These are phyloP conservation scores for Steinernema feltiae DNA, from an alignment of 1,140 invertebrate species.

Conservation along the genomic window DNA sequence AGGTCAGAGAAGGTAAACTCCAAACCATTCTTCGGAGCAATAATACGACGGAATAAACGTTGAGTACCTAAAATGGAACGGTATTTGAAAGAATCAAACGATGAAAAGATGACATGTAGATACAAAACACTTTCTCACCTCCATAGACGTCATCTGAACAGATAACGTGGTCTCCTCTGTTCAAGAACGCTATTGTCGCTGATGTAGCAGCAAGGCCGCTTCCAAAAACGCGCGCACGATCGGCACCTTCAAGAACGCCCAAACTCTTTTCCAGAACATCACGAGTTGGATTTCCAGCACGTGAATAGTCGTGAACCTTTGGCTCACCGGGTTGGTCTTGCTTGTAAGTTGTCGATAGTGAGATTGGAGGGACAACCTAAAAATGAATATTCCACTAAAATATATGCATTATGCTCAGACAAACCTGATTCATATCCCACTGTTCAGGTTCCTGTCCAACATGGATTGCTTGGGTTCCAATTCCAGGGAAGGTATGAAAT, in stretches of 20 bases:
- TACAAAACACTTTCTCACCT: conserved; percentile 65
- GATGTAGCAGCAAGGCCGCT: conserved; percentile 82
- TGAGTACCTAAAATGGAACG: conserved; percentile 65
- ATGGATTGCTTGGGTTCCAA: too few relatives aligned
- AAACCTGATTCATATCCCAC: too few relatives aligned
- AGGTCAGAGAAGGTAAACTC: conserved; percentile 74
- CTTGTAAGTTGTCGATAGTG: conserved; percentile 84
- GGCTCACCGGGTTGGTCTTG: conserved; percentile 76
- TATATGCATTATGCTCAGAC: too few relatives aligned
- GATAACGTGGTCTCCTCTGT: conserved; percentile 80
- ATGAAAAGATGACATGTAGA: too few relatives aligned
- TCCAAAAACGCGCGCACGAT: conserved; percentile 75
- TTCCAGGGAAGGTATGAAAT: too few relatives aligned
- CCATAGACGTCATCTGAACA: conserved; percentile 91
- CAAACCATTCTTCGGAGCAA: conserved; percentile 66
- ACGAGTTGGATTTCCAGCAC: conserved; percentile 89
- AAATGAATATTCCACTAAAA: too few relatives aligned
- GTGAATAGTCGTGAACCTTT: conserved; percentile 78
- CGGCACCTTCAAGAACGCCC: conserved; percentile 80
- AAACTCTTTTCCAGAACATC: conserved; percentile 80
- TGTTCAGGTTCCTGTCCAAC: too few relatives aligned
- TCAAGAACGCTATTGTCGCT: conserved; percentile 70
- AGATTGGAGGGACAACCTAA: conserved; percentile 78
- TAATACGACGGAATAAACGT: conserved; percentile 64
- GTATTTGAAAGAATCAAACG: not conserved